Conservation (phyloP, 2,113 vertebrate genomes). For the Pseudopodoces humilis region DNA sequence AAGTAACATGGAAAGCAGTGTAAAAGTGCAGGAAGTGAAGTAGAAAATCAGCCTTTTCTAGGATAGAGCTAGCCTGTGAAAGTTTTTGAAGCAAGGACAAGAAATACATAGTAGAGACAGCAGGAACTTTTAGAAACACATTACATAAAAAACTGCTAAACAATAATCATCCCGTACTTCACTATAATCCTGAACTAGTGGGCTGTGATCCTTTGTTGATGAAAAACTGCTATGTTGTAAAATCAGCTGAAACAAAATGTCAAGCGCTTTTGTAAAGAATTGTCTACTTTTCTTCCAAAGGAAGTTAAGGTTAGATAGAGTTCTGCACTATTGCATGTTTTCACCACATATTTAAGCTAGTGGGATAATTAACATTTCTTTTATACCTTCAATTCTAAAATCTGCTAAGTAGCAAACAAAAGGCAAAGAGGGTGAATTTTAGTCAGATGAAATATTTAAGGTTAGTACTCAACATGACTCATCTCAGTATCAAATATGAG, state of each 20-base stretch:
- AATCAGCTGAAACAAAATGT: slow-evolving; percentile 1
- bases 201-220: not conserved
- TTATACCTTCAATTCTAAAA: not conserved
- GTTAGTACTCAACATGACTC: not conserved
- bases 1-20: not conserved
- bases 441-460: not conserved
- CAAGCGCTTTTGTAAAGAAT: not conserved
- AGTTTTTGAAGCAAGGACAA: not conserved
- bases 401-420: not conserved
- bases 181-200: not conserved
- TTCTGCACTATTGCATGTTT: not conserved
- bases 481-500: not conserved
- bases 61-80: not conserved
- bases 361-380: not conserved
- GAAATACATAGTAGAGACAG: not conserved
- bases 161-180: not conserved
- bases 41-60: not conserved
- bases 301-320: not conserved
- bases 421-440: not conserved
- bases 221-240: not conserved
- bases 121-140: not conserved
- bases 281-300: not conserved
- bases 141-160: not conserved
- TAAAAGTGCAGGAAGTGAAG: not conserved
- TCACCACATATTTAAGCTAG: not conserved